Evolutionary conservation across 2,888 invertebrate genomes (phyloP).

Genomic region (Perithous albicinctus): DNA sequence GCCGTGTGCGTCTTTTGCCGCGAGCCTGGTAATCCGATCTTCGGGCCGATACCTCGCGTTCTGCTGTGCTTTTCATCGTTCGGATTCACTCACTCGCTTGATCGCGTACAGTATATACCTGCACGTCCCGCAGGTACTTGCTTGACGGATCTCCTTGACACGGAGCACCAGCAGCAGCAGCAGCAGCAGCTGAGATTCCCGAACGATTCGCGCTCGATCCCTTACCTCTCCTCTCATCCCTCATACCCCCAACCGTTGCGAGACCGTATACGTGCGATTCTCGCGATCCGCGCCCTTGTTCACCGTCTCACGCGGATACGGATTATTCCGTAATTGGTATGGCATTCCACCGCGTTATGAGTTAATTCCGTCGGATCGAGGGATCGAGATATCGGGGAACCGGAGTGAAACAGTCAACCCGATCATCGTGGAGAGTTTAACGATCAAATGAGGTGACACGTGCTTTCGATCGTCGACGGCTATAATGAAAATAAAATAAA

Average conservation of each 20-base stretch:
- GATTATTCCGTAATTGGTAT: conserved; percentile 79
- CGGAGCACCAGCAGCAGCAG: conserved; percentile 29
- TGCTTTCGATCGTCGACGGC: background rate
- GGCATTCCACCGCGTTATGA: conserved; percentile 82
- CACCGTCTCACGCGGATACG: conserved; percentile 49
- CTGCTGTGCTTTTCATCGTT: conserved; percentile 47
- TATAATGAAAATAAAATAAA: background rate
- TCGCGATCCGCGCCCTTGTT: conserved; percentile 46
- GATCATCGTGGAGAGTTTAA: conserved; percentile 20
- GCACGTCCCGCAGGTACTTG: conserved; percentile 28
- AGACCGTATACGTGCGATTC: conserved; percentile 55
- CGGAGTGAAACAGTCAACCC: conserved; percentile 10
- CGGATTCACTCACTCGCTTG: conserved; percentile 36
- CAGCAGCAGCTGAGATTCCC: conserved; percentile 34
- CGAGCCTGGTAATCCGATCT: conserved; percentile 56
- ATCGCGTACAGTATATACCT: conserved; percentile 23
- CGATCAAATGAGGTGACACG: conserved; percentile 16
- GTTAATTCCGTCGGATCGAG: conserved; percentile 77
- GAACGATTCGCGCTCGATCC: conserved; percentile 51
- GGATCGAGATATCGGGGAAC: conserved; percentile 27
- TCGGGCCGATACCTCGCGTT: conserved; percentile 48
- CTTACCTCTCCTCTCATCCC: conserved; percentile 27
- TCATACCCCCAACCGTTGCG: conserved; percentile 10
- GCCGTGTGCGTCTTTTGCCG: conserved; percentile 31
- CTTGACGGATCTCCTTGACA: conserved; percentile 63